Evolutionary conservation across 1,140 invertebrate genomes (phyloP).

Genomic region (Pemphigus obesinymphae): DNA sequence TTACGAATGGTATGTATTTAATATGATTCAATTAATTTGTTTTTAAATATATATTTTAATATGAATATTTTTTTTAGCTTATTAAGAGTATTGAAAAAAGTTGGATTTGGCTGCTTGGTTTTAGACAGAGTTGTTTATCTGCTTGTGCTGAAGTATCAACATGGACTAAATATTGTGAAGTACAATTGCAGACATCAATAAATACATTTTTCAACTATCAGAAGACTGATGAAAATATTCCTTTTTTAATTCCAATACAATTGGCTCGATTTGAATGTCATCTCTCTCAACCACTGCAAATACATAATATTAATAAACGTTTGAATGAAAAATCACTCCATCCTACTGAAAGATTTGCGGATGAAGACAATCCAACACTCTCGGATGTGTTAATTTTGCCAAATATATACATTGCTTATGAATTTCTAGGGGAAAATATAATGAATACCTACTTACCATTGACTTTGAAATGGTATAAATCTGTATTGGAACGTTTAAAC

Average conservation of each 20-base stretch:
- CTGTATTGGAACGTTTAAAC: slow-evolving; percentile 48
- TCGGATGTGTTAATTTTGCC: slow-evolving; percentile 78
- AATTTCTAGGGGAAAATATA: slow-evolving; percentile 51
- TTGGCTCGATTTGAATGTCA: slow-evolving; percentile 77
- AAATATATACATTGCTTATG: slow-evolving; percentile 63
- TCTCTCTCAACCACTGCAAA: slow-evolving; percentile 72
- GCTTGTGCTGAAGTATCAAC: slow-evolving; percentile 78
- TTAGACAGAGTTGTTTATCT: slow-evolving; percentile 69
- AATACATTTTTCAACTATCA: slow-evolving; percentile 35
- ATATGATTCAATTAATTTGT: slow-evolving; percentile 47
- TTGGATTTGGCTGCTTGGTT: slow-evolving; percentile 57
- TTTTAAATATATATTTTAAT: slow-evolving; percentile 50
- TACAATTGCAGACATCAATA: slow-evolving; percentile 44
- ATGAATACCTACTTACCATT: slow-evolving; percentile 60
- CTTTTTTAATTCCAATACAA: slow-evolving; percentile 55
- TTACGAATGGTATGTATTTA: slow-evolving; percentile 57
- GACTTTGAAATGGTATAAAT: slow-evolving; percentile 62
- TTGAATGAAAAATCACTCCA: slow-evolving; percentile 15
- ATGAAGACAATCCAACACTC: slow-evolving; percentile 76
- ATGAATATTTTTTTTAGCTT: slow-evolving; percentile 49
- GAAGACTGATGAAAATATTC: neutral
- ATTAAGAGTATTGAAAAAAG: slow-evolving; percentile 38
- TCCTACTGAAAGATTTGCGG: slow-evolving; percentile 69
- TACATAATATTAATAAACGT: slow-evolving; percentile 82
- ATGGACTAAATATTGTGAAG: slow-evolving; percentile 90